Conservation (phyloP, 2,113 vertebrate genomes). For the Larimichthys polyactis region DNA sequence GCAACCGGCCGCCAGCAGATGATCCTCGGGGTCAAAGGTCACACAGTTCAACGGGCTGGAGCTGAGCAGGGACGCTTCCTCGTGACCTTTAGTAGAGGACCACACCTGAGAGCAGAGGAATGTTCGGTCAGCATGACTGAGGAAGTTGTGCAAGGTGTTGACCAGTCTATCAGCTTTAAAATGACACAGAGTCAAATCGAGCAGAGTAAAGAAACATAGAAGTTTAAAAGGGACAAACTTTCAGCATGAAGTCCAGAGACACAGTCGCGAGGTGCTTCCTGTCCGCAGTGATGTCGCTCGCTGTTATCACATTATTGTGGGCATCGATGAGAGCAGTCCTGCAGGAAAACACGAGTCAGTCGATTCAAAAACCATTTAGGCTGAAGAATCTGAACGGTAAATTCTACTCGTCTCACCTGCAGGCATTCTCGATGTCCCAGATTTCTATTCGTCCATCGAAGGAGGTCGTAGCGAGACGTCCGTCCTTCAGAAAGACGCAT, state of each 20-base stretch:
- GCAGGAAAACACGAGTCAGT: background rate
- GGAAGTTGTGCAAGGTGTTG: background rate
- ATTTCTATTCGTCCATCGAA: conserved; percentile 87
- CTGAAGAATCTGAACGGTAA: too few species aligned
- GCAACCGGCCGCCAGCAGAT: conserved; percentile 84
- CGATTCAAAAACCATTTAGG: background rate
- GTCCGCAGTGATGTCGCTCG: conserved; percentile 85
- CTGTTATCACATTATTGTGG: conserved; percentile 86
- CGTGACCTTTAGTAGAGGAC: conserved; percentile 78
- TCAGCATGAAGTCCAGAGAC: conserved; percentile 87
- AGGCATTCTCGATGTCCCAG: conserved; percentile 86
- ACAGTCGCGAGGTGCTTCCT: conserved; percentile 85
- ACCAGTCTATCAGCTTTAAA: background rate
- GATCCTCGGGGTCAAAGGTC: conserved; percentile 86
- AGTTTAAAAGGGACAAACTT: conserved; percentile 78
- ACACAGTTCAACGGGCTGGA: conserved; percentile 86
- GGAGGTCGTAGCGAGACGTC: conserved; percentile 83
- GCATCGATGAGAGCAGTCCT: conserved; percentile 85
- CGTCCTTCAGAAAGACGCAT: conserved; percentile 84
- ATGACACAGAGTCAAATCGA: too few species aligned
- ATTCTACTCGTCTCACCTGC: conserved; percentile 78
- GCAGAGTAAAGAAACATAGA: background rate
- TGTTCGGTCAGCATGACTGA: background rate
- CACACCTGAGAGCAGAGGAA: conserved; percentile 83
- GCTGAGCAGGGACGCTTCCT: conserved; percentile 70